These are phyloP conservation scores for Scaptomyza caliginosa DNA, from an alignment of 2,888 invertebrate genomes.

Conservation along the genomic window DNA sequence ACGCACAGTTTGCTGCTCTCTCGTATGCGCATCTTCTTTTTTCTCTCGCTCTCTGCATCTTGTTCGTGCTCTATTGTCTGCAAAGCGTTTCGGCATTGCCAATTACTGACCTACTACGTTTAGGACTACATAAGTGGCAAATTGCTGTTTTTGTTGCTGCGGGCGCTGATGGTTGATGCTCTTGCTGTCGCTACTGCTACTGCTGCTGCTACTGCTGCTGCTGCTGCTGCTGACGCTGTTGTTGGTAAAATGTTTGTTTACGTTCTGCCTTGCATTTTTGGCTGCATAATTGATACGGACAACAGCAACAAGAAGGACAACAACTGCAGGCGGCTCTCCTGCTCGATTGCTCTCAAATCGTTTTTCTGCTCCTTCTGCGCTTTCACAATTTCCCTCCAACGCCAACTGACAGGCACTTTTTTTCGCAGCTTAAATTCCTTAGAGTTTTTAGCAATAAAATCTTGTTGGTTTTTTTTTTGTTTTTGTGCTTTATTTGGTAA, in stretches of 20 bases:
- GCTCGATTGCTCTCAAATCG: conserved; percentile 50
- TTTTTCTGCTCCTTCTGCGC: conserved; percentile 8
- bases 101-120: conserved; percentile 72
- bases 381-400: neutral
- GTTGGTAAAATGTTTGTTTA: conserved; percentile 69
- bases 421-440: conserved; percentile 6
- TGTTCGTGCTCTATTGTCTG: conserved; percentile 15
- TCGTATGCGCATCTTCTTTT: neutral
- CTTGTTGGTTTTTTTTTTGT: neutral
- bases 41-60: conserved; percentile 6
- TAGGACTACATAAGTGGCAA: conserved; percentile 45
- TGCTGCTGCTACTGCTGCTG: conserved; percentile 12
- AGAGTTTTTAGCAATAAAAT: neutral
- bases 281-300: conserved; percentile 69
- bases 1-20: neutral
- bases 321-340: conserved; percentile 38
- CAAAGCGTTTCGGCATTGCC: conserved; percentile 33
- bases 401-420: conserved; percentile 10
- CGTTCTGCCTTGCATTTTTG: conserved; percentile 66
- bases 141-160: conserved; percentile 20
- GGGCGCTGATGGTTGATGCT: too few relatives aligned
- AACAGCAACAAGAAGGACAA: conserved; percentile 40
- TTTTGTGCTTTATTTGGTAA: conserved; percentile 53
- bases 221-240: conserved; percentile 17
- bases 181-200: conserved; percentile 12